Evolutionary conservation across 2,113 vertebrate genomes (phyloP), one percentile per base, ranked within the genome.

Genomic region (Cyanoliseus patagonus): DNA sequence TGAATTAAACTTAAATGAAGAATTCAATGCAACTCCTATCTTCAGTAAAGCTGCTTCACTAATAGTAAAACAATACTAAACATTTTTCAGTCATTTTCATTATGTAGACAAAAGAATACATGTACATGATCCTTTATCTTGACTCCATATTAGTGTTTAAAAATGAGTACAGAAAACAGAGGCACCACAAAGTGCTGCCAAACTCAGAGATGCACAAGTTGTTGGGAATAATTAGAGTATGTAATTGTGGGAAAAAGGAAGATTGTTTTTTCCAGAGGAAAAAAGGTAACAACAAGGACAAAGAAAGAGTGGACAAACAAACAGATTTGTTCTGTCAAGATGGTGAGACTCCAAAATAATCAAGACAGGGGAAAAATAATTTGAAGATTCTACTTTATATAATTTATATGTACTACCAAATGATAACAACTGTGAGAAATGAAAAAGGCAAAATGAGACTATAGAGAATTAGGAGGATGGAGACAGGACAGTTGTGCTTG

Each of bases 111-210:
- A 46, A 83, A 46, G 9, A 9, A 55, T 47, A 22, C 8, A 16
- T 15, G 8, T 66, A 9, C 33, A 33, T 42, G 23, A 81, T 19
- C 9, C 12, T 44, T 77, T n/a, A 19, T 0, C 0, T 25, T 1
- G 4, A 49, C 3, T 2, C 20, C 19, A 46, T 12, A 42, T 13
- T 2, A 63, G 31, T 74, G 14, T 10, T 70, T 46, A 31, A 22
- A 55, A 74, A n/a, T 62, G 62, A 81, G 62, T 46, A 53, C 9
- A 63, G n/a, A 67, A 86, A 90, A 42, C 7, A 52, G 13, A 74
- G 25, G 17, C 9, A 72, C 10, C 6, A 25, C 4, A 17, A 3
- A 63, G 23, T 6, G 27, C 67, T 13, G 35, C 7, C n/a, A 70
- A 86, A 51, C 9, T 78, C 25, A 86, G 53, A 53, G 42, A 55